Base-by-base conservation (phyloP, 2,113 vertebrate genomes). In the Lasiurus borealis region DNA sequence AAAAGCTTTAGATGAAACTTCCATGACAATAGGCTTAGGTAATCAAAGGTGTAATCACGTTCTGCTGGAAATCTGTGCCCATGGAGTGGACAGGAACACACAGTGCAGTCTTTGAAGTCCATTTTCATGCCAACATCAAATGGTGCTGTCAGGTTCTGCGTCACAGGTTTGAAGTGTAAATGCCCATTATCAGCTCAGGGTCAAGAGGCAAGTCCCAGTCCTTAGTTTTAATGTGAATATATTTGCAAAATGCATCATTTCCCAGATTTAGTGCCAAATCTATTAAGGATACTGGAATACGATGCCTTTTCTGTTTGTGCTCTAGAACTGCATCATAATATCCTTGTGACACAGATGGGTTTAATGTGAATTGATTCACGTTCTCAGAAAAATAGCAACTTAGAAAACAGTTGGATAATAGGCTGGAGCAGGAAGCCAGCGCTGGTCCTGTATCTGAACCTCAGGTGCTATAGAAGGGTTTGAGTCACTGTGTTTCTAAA, bases 101-200 rank as follows among this genome's bases (percentile, higher is more conserved):
- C 95, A 93, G 90, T 90, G 82, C 91, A 48, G 96, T 97, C 99
- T 99, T 99, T 99, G 98, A 99, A 99, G 98, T 98, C 91, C 98
- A 97, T 98, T 98, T 98, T 98, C 97, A 98, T 98, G 98, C 98
- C 98, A 98, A 99, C 98, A 99, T 99, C 98, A 99, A 99, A 99
- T 99, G 98, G 98, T 97, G 94, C 96, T 97, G 97, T 97, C 96
- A 97, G 97, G 88, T 98, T 98, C 98, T 97, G 95, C 44, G 89
- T 97, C 90, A 95, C 96, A 97, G 98, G 95, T 98, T 99, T 99
- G 98, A 98, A 97, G 97, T 98, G 97, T 98, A 98, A 99, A 98
- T 99, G 97, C 96, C 95, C 96, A 97, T 91, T 95, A 97, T 94
- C 95, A 93, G 97, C 98, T 98, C 96, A 98, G 98, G 98, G 98